phyloP scores from a whole-genome alignment of 1,140 invertebrate genomes.

The Drosophila kepulauana region DNA sequence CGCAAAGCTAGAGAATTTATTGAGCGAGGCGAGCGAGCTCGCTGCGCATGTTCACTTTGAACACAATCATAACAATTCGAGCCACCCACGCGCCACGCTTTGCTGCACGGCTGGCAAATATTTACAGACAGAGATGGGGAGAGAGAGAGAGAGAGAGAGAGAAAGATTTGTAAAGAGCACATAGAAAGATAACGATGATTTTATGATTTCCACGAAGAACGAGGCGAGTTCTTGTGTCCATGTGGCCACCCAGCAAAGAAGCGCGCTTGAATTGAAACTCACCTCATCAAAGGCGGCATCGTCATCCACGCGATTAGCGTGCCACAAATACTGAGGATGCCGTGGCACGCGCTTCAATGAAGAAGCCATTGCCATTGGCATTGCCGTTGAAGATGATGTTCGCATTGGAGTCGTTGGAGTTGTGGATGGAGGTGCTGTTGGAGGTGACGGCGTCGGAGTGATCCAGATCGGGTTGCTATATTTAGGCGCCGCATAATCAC shows the following conservation, averaged over 20 bases:
- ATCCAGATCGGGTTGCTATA: not conserved
- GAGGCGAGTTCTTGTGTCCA: conserved; percentile 10
- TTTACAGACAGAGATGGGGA: conserved; percentile 10
- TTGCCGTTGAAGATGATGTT: not conserved
- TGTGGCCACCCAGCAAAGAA: conserved; percentile 24
- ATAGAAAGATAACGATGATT: conserved; percentile 34
- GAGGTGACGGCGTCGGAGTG: not conserved
- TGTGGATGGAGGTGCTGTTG: not conserved
- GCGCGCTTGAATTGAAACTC: conserved; percentile 43
- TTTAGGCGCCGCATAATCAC: conserved; percentile 17
- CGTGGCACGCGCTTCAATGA: conserved; percentile 51
- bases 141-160: not conserved
- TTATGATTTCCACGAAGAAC: conserved; percentile 53
- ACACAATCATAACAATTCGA: conserved; percentile 22
- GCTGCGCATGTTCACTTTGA: conserved; percentile 5
- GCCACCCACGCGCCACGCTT: conserved; percentile 29
- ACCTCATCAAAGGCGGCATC: conserved; percentile 52
- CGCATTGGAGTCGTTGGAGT: not conserved
- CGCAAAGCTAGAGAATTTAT: not conserved
- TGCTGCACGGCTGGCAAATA: conserved; percentile 39
- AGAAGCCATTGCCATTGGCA: not conserved
- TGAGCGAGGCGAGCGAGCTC: not conserved
- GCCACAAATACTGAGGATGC: conserved; percentile 35
- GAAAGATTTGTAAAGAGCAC: conserved; percentile 10
- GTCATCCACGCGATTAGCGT: conserved; percentile 49